Base-by-base conservation (phyloP, 2,888 invertebrate species). In the Meteorus cinctellus region DNA sequence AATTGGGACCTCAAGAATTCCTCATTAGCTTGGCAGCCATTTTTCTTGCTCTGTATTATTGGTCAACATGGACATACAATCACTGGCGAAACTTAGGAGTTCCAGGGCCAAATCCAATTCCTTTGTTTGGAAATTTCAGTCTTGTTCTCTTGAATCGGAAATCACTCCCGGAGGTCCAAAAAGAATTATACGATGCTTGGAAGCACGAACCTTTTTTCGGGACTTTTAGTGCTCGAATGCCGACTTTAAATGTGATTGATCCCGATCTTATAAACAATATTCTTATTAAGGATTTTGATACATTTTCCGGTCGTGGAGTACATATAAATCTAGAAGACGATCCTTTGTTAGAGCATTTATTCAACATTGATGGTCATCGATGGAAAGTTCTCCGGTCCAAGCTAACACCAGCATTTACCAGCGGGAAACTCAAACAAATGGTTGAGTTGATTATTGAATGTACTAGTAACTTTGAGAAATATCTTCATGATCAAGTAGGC, bases 301-400 rank as follows among this genome's bases (percentile, higher is more conserved):
- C 81, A 66, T 86, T 85, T 76, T 75, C 80, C 29, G 48, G 74
- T 8, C 71, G 71, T 29, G 77, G 77, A 3, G 2, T 65, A 16
- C 31, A 6, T 6, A 34, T 73, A 8, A 12, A 41, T 8, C 66
- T 60, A 27, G 5, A 45, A n/a, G 65, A 80, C 34, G 86, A 86
- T 51, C 85, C 85, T 0, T 75, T 86, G 29, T 80, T 80, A 10
- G 82, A 79, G 1, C 81, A 84, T 76, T 77, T 88, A 14, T 79
- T 86, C 71, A 82, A 80, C 55, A 77, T 87, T 55, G 81, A 83
- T 5, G 92, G 91, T 1, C 86, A 89, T 2, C 82, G 86, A 70
- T 92, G 92, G 92, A 92, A 90, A 76, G 82, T 83, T 6, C 85
- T 88, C 2, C 86, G 92, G 4, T 82, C 86, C 2, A 90, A 91